Evolutionary conservation across 2,797 vertebrate species (phyloP).

Genomic region (Ispidina picta): DNA sequence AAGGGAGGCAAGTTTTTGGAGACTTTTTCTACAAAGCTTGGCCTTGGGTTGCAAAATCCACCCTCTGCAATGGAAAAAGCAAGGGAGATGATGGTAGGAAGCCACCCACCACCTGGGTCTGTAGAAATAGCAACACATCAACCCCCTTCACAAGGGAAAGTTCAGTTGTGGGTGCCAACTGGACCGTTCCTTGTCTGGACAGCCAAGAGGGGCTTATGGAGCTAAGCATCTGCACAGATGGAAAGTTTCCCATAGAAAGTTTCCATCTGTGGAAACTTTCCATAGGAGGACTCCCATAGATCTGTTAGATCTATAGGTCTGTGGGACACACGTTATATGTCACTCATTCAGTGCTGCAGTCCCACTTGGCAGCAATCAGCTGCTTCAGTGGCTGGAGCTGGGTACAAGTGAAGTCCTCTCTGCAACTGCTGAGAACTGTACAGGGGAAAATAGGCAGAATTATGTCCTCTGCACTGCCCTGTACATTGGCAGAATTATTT

Average conservation of each 20-base stretch:
- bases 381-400: background rate
- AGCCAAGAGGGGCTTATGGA: background rate
- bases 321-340: background rate
- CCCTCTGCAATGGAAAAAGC: background rate
- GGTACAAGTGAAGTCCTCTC: background rate
- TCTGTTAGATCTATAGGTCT: background rate
- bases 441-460: background rate
- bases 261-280: no score
- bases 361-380: background rate
- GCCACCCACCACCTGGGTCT: background rate
- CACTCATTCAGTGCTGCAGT: background rate
- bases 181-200: background rate
- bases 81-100: background rate
- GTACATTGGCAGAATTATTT: slow-evolving; percentile 17
- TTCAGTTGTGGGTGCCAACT: background rate
- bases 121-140: background rate
- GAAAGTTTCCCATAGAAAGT: background rate
- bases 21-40: background rate
- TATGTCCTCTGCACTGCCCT: background rate
- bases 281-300: background rate
- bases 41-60: background rate
- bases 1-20: background rate
- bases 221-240: background rate
- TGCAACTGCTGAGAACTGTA: background rate
- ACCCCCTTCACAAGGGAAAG: background rate